Evolutionary conservation across 2,888 invertebrate species (phyloP).

Genomic region (Dasypolia templi): DNA sequence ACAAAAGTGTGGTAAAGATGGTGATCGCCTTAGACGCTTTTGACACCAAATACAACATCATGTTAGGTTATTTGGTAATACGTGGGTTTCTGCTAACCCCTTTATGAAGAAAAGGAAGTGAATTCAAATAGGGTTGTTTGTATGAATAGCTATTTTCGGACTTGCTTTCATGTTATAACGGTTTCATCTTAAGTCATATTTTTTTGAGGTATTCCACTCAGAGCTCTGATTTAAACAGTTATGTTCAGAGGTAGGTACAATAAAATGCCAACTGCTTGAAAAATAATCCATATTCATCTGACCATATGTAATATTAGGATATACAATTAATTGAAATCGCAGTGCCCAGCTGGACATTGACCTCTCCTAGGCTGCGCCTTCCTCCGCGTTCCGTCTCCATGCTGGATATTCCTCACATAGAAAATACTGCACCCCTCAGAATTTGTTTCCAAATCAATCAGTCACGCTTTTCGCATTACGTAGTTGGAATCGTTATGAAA

Average conservation of each 20-base stretch:
- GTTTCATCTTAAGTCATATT: neutral
- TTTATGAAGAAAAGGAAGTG: neutral
- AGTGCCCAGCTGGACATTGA: neutral
- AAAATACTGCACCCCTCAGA: neutral
- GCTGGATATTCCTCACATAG: neutral
- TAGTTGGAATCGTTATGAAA: too few species aligned
- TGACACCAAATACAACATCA: neutral
- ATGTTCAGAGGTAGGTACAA: neutral
- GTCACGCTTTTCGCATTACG: neutral
- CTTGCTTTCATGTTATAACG: neutral
- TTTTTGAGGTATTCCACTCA: too few species aligned
- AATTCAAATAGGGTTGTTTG: neutral
- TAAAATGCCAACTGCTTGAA: neutral
- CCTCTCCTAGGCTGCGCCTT: neutral
- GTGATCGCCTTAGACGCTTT: too few species aligned
- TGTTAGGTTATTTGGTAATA: neutral
- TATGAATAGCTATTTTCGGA: neutral
- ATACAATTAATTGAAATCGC: too few species aligned
- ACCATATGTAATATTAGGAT: neutral
- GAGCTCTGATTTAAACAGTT: too few species aligned
- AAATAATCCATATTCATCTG: neutral
- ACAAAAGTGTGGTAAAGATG: neutral
- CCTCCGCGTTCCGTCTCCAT: neutral
- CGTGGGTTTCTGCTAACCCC: neutral
- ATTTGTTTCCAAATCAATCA: neutral